Conservation (phyloP, 2,797 vertebrate species). For the Pseudomugil gertrudae region DNA sequence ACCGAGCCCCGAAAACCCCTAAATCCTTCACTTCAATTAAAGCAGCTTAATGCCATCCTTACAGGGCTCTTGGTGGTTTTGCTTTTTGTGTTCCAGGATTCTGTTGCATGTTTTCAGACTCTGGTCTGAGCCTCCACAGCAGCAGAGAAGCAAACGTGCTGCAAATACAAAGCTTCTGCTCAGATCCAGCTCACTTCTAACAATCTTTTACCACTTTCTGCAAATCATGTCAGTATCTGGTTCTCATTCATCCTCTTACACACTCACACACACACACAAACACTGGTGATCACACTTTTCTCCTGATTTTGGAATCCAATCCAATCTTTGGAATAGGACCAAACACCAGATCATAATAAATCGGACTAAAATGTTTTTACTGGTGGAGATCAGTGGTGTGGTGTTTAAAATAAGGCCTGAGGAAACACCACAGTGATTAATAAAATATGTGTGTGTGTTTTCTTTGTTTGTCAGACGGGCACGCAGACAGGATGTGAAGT, state of each 20-base stretch:
- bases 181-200: background rate
- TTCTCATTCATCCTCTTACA: background rate
- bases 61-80: background rate
- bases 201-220: background rate
- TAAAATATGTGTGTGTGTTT: slow-evolving; percentile 26
- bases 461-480: slow-evolving; percentile 75
- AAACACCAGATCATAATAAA: background rate
- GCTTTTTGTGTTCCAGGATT: no score
- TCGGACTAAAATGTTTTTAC: background rate
- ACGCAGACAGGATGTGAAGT: slow-evolving; percentile 84
- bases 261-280: background rate
- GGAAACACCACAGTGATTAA: background rate
- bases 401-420: background rate
- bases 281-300: background rate
- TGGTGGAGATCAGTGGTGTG: background rate
- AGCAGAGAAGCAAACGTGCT: no score
- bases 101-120: no score
- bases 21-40: background rate
- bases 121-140: no score
- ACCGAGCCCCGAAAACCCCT: background rate
- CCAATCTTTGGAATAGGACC: background rate
- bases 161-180: background rate
- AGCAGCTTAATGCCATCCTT: background rate
- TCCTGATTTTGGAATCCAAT: background rate
- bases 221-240: background rate